Conservation (phyloP, 2,797 vertebrate genomes). For the Muscicapa striata region DNA sequence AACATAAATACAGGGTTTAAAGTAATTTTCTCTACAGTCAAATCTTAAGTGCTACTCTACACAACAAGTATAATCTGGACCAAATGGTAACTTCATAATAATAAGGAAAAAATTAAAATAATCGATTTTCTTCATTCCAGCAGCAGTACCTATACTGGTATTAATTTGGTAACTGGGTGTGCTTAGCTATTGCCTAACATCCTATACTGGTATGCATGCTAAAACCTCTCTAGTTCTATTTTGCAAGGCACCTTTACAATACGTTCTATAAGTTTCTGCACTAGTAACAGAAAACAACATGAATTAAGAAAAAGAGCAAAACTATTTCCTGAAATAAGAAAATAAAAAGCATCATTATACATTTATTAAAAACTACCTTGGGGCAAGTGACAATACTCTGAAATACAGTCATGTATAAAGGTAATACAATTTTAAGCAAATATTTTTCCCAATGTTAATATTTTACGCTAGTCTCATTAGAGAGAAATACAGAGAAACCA, state of each 20-base stretch:
- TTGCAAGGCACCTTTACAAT: slow-evolving; percentile 90
- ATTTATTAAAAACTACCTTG: slow-evolving; percentile 39
- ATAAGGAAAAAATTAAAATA: slow-evolving; percentile 80
- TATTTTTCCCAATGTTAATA: slow-evolving; percentile 31
- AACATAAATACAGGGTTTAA: slow-evolving; percentile 82
- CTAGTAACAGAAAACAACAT: slow-evolving; percentile 62
- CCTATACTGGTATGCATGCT: slow-evolving; percentile 80
- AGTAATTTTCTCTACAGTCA: slow-evolving; percentile 81
- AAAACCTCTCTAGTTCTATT: slow-evolving; percentile 79
- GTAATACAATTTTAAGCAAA: slow-evolving; percentile 39
- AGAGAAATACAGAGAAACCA: slow-evolving; percentile 34
- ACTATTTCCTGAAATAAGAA: slow-evolving; percentile 52
- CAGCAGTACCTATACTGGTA: slow-evolving; percentile 80
- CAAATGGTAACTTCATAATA: slow-evolving; percentile 81
- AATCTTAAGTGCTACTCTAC: slow-evolving; percentile 82
- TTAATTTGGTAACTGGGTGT: slow-evolving; percentile 80
- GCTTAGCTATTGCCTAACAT: slow-evolving; percentile 83
- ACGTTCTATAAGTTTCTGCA: slow-evolving; percentile 69
- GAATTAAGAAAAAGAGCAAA: slow-evolving; percentile 62
- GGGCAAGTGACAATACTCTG: slow-evolving; percentile 41
- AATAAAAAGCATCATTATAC: slow-evolving; percentile 38
- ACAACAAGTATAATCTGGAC: slow-evolving; percentile 83
- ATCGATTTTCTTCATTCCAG: slow-evolving; percentile 80
- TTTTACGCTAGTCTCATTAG: slow-evolving; percentile 6
- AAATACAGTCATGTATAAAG: slow-evolving; percentile 52